phyloP scores from a whole-genome alignment of 2,113 vertebrate species.

The Gallinago undulata region DNA sequence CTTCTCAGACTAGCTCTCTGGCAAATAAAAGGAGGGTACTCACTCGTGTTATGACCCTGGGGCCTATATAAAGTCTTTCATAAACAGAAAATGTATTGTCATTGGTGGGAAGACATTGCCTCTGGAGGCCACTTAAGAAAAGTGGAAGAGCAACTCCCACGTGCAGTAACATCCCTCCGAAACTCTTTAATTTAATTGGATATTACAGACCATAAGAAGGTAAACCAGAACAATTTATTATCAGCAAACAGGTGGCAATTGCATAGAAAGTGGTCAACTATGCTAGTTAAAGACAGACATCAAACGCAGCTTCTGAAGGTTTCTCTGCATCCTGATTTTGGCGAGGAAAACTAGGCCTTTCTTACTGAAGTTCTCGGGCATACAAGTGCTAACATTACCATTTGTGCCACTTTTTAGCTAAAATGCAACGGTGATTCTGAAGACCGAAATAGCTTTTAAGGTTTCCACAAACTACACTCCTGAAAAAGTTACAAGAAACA shows the following conservation, averaged over 20 bases:
- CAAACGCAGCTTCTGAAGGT: not conserved
- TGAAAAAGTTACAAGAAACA: not conserved
- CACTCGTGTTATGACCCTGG: rapidly evolving
- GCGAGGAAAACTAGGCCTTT: not conserved
- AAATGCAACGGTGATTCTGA: not conserved
- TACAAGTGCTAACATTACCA: not conserved
- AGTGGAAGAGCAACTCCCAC: not conserved
- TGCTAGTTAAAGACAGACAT: not conserved
- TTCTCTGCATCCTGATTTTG: not conserved
- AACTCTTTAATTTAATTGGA: not conserved
- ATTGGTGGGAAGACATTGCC: rapidly evolving
- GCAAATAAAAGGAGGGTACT: not conserved
- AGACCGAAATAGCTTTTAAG: not conserved
- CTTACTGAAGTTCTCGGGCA: not conserved
- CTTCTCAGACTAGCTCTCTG: not conserved
- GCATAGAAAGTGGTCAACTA: not conserved
- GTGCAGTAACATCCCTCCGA: not conserved
- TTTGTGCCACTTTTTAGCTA: not conserved
- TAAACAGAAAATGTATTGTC: not conserved
- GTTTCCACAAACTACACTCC: not conserved
- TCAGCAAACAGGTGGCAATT: not conserved
- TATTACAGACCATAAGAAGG: not conserved
- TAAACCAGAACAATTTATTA: not conserved
- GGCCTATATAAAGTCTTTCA: rapidly evolving
- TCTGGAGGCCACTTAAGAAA: not conserved